Conservation (phyloP, 2,797 vertebrate genomes). For the Pseudomugil gertrudae region DNA sequence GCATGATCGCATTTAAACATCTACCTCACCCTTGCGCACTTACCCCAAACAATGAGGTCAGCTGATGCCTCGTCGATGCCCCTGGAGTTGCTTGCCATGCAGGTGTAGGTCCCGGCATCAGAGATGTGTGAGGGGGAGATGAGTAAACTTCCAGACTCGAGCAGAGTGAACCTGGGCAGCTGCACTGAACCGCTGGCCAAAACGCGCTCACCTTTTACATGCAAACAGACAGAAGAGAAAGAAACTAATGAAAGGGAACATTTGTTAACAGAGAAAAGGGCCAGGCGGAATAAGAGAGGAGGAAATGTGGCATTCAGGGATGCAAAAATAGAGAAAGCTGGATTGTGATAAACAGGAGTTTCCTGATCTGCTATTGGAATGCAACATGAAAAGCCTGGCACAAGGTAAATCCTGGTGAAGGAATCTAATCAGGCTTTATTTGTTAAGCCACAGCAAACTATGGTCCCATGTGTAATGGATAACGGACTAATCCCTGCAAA, state of each 20-base stretch:
- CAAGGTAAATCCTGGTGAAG: constrained; percentile 47
- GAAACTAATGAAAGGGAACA: neutral
- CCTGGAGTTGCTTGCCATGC: constrained; percentile 95
- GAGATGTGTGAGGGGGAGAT: constrained; percentile 91
- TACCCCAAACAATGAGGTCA: constrained; percentile 93
- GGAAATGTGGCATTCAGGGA: neutral
- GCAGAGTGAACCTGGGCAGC: constrained; percentile 92
- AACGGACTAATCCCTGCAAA: constrained; percentile 44
- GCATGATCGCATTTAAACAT: neutral
- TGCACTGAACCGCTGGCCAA: constrained; percentile 96
- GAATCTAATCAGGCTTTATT: constrained; percentile 65
- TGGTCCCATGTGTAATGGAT: constrained; percentile 47
- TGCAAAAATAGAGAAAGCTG: constrained; percentile 4
- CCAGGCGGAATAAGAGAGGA: neutral
- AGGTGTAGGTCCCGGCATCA: constrained; percentile 92
- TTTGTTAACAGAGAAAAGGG: neutral
- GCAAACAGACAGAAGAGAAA: neutral
- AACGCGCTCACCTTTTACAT: constrained; percentile 86
- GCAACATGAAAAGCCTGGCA: constrained; percentile 43
- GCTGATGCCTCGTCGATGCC: constrained; percentile 93
- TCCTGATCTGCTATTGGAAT: constrained; percentile 41
- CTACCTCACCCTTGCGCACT: constrained; percentile 21
- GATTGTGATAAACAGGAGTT: constrained; percentile 42
- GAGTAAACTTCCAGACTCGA: constrained; percentile 95
- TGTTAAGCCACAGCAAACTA: constrained; percentile 55